Conservation (phyloP, 2,797 vertebrate genomes). For the Gambelia wislizenii region DNA sequence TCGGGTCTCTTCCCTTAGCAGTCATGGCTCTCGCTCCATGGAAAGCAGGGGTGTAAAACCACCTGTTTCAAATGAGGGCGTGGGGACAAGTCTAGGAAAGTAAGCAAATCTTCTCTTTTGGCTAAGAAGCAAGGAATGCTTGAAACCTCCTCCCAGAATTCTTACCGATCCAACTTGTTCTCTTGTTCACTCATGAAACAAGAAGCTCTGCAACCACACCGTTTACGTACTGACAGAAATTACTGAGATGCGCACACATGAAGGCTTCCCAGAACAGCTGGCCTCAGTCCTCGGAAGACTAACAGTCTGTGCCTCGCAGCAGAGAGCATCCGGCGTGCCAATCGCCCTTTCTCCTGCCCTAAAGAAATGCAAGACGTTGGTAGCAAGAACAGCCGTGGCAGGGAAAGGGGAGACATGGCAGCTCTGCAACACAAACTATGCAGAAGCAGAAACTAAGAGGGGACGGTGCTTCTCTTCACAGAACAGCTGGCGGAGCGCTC, state of each 20-base stretch:
- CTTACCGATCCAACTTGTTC: neutral
- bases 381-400: neutral
- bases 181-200: neutral
- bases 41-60: neutral
- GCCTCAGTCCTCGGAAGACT: slow-evolving; percentile 29
- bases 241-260: slow-evolving; percentile 10
- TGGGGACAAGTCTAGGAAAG: neutral
- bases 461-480: neutral
- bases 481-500: neutral
- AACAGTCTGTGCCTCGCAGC: slow-evolving; percentile 10
- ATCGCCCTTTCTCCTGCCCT: neutral
- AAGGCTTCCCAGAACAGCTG: slow-evolving; percentile 14
- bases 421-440: neutral
- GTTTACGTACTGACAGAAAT: neutral
- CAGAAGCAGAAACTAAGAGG: neutral
- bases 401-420: neutral
- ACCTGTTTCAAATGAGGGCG: neutral
- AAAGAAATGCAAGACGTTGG: fast-evolving
- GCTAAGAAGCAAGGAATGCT: neutral
- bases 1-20: neutral
- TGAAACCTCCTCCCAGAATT: neutral
- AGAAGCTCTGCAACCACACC: neutral
- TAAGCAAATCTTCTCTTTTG: neutral
- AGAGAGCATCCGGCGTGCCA: neutral
- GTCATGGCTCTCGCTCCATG: neutral